Percentiles rank a stretch among this genome's conserved stretches.
These are phyloP conservation scores for Decapterus maruadsi DNA, from an alignment of 2,797 vertebrate genomes.

Conservation along the genomic window DNA sequence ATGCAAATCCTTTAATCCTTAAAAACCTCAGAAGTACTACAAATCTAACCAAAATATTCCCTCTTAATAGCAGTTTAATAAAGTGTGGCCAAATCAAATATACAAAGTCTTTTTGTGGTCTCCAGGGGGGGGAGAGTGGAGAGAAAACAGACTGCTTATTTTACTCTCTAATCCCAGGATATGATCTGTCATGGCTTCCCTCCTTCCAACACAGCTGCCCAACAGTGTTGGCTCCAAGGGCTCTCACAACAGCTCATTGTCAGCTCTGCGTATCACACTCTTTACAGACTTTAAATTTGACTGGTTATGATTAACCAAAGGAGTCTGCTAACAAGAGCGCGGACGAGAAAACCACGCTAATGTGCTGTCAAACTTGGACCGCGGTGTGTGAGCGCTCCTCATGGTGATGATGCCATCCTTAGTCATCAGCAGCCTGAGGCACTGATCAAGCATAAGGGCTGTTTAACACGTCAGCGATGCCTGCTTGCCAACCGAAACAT, in stretches of 20 bases:
- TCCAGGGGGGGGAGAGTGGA: constrained; percentile 44
- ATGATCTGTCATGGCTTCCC: constrained; percentile 80
- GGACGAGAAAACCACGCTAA: constrained; percentile 27
- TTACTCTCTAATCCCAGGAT: constrained; percentile 84
- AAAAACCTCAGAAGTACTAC: constrained; percentile 64
- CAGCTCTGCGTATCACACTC: constrained; percentile 31
- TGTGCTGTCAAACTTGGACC: constrained; percentile 32
- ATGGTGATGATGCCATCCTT: constrained; percentile 12
- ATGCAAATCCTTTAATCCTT: constrained; percentile 79
- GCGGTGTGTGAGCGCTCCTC: constrained; percentile 8
- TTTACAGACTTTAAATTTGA: constrained; percentile 32
- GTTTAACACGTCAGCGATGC: constrained; percentile 17
- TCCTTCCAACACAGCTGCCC: constrained; percentile 80
- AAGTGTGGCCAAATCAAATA: constrained; percentile 76
- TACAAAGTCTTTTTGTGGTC: constrained; percentile 68
- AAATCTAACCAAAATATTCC: constrained; percentile 69
- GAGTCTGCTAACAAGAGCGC: constrained; percentile 35
- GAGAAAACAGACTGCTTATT: constrained; percentile 79
- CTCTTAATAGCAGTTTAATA: constrained; percentile 72
- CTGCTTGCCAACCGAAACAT: constrained; percentile 2
- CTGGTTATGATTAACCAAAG: constrained; percentile 40
- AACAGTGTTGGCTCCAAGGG: constrained; percentile 61
- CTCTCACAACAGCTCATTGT: constrained; percentile 77
- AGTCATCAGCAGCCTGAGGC: constrained; percentile 17
- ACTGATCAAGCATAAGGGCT: neutral